Evolutionary conservation across 1,140 invertebrate genomes (phyloP), one percentile per base, ranked within the genome.

Genomic region (Calephelis nemesis): DNA sequence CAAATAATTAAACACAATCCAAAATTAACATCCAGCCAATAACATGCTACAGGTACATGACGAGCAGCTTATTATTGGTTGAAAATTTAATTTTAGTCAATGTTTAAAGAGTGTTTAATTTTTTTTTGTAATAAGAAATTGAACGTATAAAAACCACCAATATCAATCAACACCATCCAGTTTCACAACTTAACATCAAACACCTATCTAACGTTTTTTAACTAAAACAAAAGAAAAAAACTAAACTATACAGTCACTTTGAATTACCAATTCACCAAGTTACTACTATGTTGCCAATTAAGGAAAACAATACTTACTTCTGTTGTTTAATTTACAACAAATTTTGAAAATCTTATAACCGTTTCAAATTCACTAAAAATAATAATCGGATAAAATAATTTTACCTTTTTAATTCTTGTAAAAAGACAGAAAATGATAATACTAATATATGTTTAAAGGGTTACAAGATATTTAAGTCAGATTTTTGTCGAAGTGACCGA

Each of bases 211-310:
- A 54, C 4, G 8, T 52, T 15, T 52, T 30, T 54, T 10, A 54
- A 54, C 50, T 54, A 30, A 58, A 58, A 30, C 1, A 30, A 30
- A 30, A 2, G 3, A 30, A 30, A 30, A 30, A 3, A 54, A 54
- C 50, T 54, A 30, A 58, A 58, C 52, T 58, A 58, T 39, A 58
- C 52, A 58, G 52, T 58, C 52, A 39, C 52, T 11, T 58, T 30
- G 9, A 58, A 30, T 58, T 58, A 58, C 52, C 52, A 58, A 58
- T 39, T 58, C 52, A 11, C 52, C 52, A 58, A 58, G 15, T 58
- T 30, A 58, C 52, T 58, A 58, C 52, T 11, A 10, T 12, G 10
- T 58, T 39, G 52, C 52, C 52, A 58, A 58, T 58, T 12, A 58
- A 58, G 19, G 11, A 5, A 58, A 58, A 30, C 39, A 30, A 58